Conservation (phyloP, 2,797 vertebrate genomes). For the Cyprinella venusta region DNA sequence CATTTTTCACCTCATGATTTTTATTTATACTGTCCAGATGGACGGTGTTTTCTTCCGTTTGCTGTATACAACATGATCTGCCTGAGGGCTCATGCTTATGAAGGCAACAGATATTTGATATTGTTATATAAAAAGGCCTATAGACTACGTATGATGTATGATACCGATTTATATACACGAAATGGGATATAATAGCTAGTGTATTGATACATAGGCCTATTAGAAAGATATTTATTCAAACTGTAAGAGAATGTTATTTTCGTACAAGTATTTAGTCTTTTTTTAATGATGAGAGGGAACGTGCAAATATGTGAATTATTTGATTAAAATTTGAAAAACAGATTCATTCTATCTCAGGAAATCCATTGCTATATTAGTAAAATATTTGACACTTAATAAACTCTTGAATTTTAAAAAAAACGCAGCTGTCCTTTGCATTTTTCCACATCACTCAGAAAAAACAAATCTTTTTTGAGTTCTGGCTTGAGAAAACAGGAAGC, state of each 20-base stretch:
- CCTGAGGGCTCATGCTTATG: slow-evolving; percentile 40
- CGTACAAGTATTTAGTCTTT: slow-evolving; percentile 4
- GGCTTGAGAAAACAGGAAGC: slow-evolving; percentile 40
- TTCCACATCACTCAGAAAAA: not conserved
- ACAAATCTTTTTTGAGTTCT: not conserved
- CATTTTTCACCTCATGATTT: slow-evolving; percentile 18
- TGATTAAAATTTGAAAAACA: not conserved
- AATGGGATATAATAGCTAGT: not conserved
- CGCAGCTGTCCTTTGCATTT: not conserved
- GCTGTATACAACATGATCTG: slow-evolving; percentile 24
- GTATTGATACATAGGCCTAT: not conserved
- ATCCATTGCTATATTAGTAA: slow-evolving; percentile 12
- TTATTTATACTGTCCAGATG: slow-evolving; percentile 19
- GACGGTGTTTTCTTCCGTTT: not conserved
- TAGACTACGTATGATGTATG: not conserved
- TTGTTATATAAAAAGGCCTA: not conserved
- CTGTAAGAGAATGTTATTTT: slow-evolving; percentile 25
- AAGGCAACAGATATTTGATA: slow-evolving; percentile 22
- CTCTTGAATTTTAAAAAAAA: not conserved
- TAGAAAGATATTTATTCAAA: slow-evolving; percentile 45
- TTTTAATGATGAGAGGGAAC: not conserved
- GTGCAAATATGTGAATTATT: slow-evolving; percentile 11
- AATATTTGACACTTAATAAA: slow-evolving; percentile 36
- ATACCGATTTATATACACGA: slow-evolving; percentile 5
- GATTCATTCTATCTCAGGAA: slow-evolving; percentile 5